These are phyloP conservation scores for Hydroisotoma schaefferi DNA, from an alignment of 2,888 invertebrate genomes.

Conservation along the genomic window DNA sequence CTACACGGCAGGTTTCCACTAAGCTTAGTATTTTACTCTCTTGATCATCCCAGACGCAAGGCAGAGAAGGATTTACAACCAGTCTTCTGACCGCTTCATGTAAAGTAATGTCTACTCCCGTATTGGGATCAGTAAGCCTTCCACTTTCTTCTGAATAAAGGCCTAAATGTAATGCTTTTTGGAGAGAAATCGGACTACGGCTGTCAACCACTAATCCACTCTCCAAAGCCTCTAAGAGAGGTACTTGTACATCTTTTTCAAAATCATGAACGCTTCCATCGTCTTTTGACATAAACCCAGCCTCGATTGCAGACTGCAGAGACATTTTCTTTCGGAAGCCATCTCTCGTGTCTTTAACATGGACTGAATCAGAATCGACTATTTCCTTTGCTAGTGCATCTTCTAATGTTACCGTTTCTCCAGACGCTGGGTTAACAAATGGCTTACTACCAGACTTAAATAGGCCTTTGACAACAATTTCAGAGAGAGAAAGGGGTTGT, in stretches of 20 bases:
- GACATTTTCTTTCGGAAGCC: constrained; percentile 74
- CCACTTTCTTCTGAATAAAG: constrained; percentile 76
- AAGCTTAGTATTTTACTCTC: constrained; percentile 70
- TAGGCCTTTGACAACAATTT: constrained; percentile 75
- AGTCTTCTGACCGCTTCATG: constrained; percentile 79
- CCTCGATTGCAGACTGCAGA: constrained; percentile 72
- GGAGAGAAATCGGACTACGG: constrained; percentile 75
- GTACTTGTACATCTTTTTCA: constrained; percentile 61
- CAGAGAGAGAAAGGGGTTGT: constrained; percentile 74
- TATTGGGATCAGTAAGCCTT: constrained; percentile 76
- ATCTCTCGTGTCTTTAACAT: constrained; percentile 71
- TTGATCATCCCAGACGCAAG: constrained; percentile 69
- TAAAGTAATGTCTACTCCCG: constrained; percentile 72
- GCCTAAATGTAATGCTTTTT: constrained; percentile 80
- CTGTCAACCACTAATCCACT: constrained; percentile 75
- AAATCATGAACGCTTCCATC: constrained; percentile 64
- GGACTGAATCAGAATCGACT: constrained; percentile 78
- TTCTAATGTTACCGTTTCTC: constrained; percentile 70
- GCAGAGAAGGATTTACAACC: constrained; percentile 72
- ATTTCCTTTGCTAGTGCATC: constrained; percentile 78
- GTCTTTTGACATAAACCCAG: constrained; percentile 67
- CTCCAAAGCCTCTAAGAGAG: constrained; percentile 72
- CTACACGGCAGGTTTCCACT: constrained; percentile 74
- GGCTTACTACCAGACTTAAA: constrained; percentile 68
- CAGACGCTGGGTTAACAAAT: constrained; percentile 78